Evolutionary conservation across 2,797 vertebrate species (phyloP).

Genomic region (Remorina albescens): DNA sequence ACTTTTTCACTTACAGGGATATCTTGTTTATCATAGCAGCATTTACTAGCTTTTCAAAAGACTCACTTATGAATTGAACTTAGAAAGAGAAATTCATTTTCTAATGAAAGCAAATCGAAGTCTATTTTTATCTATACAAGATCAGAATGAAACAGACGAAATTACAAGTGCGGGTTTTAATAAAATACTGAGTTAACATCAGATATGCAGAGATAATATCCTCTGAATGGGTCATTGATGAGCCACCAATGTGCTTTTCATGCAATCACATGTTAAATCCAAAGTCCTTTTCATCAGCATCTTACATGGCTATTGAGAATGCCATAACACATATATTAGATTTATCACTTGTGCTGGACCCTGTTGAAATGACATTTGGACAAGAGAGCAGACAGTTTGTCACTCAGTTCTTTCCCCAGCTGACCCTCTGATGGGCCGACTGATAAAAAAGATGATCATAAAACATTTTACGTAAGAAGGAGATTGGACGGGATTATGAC

Average conservation of each 20-base stretch:
- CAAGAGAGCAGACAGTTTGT: slow-evolving; percentile 45
- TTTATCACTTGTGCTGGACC: slow-evolving; percentile 50
- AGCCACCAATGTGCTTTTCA: slow-evolving; percentile 54
- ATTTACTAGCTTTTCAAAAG: background rate
- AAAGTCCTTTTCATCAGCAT: slow-evolving; percentile 58
- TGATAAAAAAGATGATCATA: slow-evolving; percentile 69
- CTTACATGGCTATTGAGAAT: slow-evolving; percentile 47
- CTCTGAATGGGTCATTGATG: slow-evolving; percentile 53
- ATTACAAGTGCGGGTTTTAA: slow-evolving; percentile 25
- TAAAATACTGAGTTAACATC: slow-evolving; percentile 20
- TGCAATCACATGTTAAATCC: slow-evolving; percentile 49
- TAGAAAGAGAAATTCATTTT: background rate
- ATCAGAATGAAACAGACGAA: slow-evolving; percentile 24
- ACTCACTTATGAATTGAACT: background rate
- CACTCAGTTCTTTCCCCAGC: slow-evolving; percentile 24
- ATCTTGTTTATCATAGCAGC: background rate
- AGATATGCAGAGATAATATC: slow-evolving; percentile 13
- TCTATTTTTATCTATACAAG: slow-evolving; percentile 12
- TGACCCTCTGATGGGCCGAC: slow-evolving; percentile 53
- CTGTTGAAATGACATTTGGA: slow-evolving; percentile 62
- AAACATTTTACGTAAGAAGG: slow-evolving; percentile 78
- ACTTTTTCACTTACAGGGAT: background rate
- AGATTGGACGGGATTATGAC: slow-evolving; percentile 74
- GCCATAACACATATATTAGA: slow-evolving; percentile 50
- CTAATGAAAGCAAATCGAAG: background rate